These are phyloP conservation scores for Onthophagus sagittarius DNA, from an alignment of 2,888 invertebrate species.

Conservation along the genomic window DNA sequence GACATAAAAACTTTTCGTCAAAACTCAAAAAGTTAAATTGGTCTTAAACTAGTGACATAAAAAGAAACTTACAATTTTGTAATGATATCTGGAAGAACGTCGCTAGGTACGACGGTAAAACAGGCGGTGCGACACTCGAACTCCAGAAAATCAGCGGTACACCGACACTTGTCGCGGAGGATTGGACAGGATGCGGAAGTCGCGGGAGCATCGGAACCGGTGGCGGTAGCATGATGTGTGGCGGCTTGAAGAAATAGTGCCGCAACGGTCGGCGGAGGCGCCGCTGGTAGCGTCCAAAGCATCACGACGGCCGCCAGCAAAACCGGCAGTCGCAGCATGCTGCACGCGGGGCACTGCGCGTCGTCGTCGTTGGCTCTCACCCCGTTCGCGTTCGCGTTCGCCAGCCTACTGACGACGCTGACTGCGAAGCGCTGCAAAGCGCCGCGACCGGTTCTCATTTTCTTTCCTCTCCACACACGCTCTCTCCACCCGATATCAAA, in stretches of 20 bases:
- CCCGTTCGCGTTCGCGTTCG: constrained; percentile 35
- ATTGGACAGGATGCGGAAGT: constrained; percentile 31
- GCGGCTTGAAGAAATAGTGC: constrained; percentile 12
- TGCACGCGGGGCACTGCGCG: constrained; percentile 32
- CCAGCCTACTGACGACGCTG: constrained; percentile 37
- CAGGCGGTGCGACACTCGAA: constrained; percentile 38
- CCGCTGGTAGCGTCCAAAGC: constrained; percentile 32
- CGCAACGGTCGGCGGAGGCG: constrained; percentile 25
- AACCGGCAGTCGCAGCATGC: constrained; percentile 39
- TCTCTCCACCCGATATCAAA: neutral
- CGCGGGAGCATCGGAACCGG: constrained; percentile 21
- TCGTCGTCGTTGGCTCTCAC: constrained; percentile 29
- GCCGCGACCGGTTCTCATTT: constrained; percentile 24
- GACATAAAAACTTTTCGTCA: constrained; percentile 24
- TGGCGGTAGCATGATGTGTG: neutral
- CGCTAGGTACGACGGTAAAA: constrained; percentile 36
- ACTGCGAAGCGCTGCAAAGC: too few relatives aligned
- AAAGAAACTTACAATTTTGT: constrained; percentile 39
- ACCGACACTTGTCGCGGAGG: constrained; percentile 32
- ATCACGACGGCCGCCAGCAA: constrained; percentile 36
- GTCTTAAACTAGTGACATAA: constrained; percentile 4
- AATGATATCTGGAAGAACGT: constrained; percentile 35
- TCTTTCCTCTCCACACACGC: constrained; percentile 3
- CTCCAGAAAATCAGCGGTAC: constrained; percentile 37
- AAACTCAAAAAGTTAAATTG: constrained; percentile 17